Evolutionary conservation across 1,140 invertebrate genomes (phyloP).

Genomic region (Drosophila nigromelanica): DNA sequence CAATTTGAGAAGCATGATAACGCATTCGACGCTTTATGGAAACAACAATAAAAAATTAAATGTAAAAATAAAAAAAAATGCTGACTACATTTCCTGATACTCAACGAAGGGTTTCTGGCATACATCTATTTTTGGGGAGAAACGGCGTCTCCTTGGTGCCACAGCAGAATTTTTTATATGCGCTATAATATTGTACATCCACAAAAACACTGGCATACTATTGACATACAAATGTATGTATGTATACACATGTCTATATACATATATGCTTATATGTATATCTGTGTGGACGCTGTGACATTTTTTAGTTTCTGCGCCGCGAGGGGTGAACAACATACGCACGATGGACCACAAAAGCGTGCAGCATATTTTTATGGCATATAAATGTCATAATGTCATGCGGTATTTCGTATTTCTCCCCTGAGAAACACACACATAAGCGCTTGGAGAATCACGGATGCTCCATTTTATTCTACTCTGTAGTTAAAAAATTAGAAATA

Average conservation of each 20-base stretch:
- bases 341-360: constrained; percentile 65
- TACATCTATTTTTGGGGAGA: constrained; percentile 18
- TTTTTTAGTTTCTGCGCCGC: constrained; percentile 61
- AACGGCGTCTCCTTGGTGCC: constrained; percentile 8
- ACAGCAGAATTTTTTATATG: constrained; percentile 38
- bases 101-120: constrained; percentile 5
- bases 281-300: constrained; percentile 34
- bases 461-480: constrained; percentile 9
- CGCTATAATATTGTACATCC: constrained; percentile 29
- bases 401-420: constrained; percentile 47
- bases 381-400: constrained; percentile 78
- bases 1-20: constrained; percentile 39
- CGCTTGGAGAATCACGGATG: not conserved
- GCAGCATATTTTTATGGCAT: constrained; percentile 77
- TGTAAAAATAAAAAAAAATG: constrained; percentile 30
- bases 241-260: not conserved
- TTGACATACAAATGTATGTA: not conserved
- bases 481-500: not conserved
- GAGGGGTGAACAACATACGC: constrained; percentile 1
- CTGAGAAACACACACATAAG: not conserved
- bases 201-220: constrained; percentile 7
- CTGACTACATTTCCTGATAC: constrained; percentile 33
- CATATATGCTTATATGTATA: not conserved
- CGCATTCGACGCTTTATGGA: constrained; percentile 44
- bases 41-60: constrained; percentile 48